Percentiles rank a stretch among this genome's conserved stretches.
These are phyloP conservation scores for Strix uralensis DNA, from an alignment of 2,113 vertebrate genomes.

Conservation along the genomic window DNA sequence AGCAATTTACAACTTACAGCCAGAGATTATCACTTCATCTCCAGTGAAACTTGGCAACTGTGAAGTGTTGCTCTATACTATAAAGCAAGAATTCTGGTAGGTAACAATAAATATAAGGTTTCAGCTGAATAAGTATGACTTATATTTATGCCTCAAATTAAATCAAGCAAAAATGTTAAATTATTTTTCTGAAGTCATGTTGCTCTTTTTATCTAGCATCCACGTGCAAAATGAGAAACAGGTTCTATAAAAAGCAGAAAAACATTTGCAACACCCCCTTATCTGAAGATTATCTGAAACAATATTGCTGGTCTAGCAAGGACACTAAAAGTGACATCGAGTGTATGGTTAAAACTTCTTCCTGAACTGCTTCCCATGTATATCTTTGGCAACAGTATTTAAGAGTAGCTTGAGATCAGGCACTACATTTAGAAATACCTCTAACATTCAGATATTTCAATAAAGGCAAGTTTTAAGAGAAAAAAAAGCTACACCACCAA, in stretches of 20 bases:
- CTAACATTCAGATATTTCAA: background rate
- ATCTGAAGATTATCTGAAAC: background rate
- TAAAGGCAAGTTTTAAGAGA: background rate
- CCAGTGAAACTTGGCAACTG: constrained; percentile 14
- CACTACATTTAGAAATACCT: background rate
- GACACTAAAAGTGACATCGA: background rate
- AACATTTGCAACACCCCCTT: background rate
- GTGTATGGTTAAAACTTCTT: background rate
- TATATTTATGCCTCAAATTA: constrained; percentile 6
- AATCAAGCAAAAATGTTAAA: background rate
- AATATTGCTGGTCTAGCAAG: background rate
- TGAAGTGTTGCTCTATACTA: constrained; percentile 7
- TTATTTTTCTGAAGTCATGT: background rate
- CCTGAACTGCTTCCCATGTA: background rate
- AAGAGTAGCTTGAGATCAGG: background rate
- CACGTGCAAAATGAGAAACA: background rate
- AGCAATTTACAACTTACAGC: constrained; percentile 57
- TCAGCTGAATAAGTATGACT: background rate
- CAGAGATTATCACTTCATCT: constrained; percentile 63
- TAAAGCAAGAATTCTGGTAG: constrained; percentile 36
- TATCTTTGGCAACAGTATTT: background rate
- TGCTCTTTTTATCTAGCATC: background rate
- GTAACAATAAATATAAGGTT: constrained; percentile 39
- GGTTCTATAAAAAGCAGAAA: background rate
- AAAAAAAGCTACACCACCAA: background rate